Evolutionary conservation across 2,888 invertebrate species (phyloP).

Genomic region (Catotricha subobsoleta): DNA sequence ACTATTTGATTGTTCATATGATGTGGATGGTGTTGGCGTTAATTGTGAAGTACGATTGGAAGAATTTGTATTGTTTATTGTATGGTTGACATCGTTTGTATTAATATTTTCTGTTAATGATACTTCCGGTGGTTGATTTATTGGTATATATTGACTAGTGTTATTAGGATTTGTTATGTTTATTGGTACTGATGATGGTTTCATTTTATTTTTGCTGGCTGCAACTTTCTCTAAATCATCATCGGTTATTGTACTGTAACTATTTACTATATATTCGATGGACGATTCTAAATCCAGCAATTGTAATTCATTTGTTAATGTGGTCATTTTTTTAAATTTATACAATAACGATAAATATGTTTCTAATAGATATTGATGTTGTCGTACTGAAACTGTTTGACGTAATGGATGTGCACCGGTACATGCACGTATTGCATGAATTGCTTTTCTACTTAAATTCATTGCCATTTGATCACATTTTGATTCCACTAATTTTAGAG

Average conservation of each 20-base stretch:
- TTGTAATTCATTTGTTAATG: slow-evolving; percentile 43
- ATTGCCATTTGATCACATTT: slow-evolving; percentile 43
- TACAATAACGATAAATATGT: slow-evolving; percentile 39
- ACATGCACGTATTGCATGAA: slow-evolving; percentile 21
- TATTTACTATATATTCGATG: background rate
- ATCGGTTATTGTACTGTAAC: background rate
- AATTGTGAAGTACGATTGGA: too few relatives aligned
- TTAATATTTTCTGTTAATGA: too few relatives aligned
- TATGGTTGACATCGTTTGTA: too few relatives aligned
- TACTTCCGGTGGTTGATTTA: too few relatives aligned
- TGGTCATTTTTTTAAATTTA: slow-evolving; percentile 37
- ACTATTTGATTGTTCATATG: too few relatives aligned
- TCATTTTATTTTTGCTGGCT: too few relatives aligned
- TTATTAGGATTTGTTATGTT: too few relatives aligned
- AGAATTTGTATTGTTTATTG: too few relatives aligned
- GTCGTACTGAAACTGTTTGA: slow-evolving; percentile 28
- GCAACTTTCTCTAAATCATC: too few relatives aligned
- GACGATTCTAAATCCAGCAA: slow-evolving; percentile 18
- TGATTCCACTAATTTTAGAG: slow-evolving; percentile 40
- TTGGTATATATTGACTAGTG: too few relatives aligned
- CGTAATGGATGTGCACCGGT: slow-evolving; percentile 9
- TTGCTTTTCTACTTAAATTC: slow-evolving; percentile 35
- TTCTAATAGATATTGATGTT: slow-evolving; percentile 39
- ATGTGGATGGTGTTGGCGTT: too few relatives aligned
- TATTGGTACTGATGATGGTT: too few relatives aligned